phyloP scores from a whole-genome alignment of 2,797 vertebrate genomes.

The Epinephelus awoara region DNA sequence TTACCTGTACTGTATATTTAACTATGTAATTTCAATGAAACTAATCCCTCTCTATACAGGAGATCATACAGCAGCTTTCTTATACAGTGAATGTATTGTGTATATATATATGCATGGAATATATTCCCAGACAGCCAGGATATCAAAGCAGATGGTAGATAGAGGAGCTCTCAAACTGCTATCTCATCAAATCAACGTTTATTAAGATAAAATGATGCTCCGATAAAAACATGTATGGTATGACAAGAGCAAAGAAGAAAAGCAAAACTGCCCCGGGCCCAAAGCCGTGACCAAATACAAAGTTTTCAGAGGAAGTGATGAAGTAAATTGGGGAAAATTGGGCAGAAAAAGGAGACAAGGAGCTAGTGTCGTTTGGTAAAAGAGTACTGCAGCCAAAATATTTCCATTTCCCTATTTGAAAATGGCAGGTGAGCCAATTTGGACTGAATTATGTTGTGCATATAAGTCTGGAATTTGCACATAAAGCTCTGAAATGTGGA shows the following conservation, averaged over 20 bases:
- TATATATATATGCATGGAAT: slow-evolving; percentile 54
- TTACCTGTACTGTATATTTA: slow-evolving; percentile 41
- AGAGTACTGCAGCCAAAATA: slow-evolving; percentile 76
- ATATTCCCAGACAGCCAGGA: slow-evolving; percentile 68
- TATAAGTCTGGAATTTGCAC: slow-evolving; percentile 70
- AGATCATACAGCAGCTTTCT: slow-evolving; percentile 46
- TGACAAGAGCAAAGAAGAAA: slow-evolving; percentile 67
- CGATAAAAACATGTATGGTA: slow-evolving; percentile 81
- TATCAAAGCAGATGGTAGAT: slow-evolving; percentile 82
- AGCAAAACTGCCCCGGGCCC: slow-evolving; percentile 64
- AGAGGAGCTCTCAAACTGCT: slow-evolving; percentile 71
- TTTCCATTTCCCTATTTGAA: slow-evolving; percentile 71
- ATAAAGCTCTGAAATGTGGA: slow-evolving; percentile 74
- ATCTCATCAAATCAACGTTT: slow-evolving; percentile 86
- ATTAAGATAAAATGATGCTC: slow-evolving; percentile 91
- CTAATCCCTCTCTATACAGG: slow-evolving; percentile 70
- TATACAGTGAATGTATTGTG: slow-evolving; percentile 3
- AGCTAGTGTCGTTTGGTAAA: slow-evolving; percentile 41
- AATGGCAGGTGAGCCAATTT: slow-evolving; percentile 82
- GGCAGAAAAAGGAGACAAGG: slow-evolving; percentile 25
- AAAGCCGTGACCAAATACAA: slow-evolving; percentile 71
- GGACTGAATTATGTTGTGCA: slow-evolving; percentile 79
- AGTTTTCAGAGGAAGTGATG: slow-evolving; percentile 74
- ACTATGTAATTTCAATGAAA: slow-evolving; percentile 56
- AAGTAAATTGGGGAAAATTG: slow-evolving; percentile 62